A percentile compares a stretch with the other conserved stretches of the same genome.
These are phyloP conservation scores for Suricata suricatta DNA, from an alignment of 2,113 vertebrate genomes.

Conservation along the genomic window DNA sequence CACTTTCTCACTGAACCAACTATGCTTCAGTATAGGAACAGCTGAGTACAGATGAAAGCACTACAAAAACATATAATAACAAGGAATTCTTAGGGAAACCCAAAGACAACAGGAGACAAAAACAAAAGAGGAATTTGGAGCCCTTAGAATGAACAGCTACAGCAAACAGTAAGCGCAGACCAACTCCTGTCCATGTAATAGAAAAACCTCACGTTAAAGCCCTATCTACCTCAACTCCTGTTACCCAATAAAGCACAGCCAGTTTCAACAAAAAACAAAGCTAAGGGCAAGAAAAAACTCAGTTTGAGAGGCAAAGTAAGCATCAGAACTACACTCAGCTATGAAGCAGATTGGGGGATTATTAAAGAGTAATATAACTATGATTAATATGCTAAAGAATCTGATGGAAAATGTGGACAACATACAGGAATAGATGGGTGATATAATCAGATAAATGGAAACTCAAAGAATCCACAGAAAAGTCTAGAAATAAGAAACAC, in stretches of 20 bases:
- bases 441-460: not conserved
- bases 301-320: not conserved
- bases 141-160: not conserved
- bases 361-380: not conserved
- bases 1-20: not conserved
- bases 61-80: not conserved
- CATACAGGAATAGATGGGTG: not conserved
- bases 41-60: not conserved
- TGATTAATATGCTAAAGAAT: not conserved
- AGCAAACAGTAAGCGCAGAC: not conserved
- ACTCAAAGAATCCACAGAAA: not conserved
- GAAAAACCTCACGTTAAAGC: not conserved
- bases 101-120: not conserved
- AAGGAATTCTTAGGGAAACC: not conserved
- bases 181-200: not conserved
- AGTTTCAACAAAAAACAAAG: not conserved
- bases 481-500: constrained; percentile 11
- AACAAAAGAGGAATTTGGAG: not conserved
- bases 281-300: not conserved
- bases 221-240: not conserved
- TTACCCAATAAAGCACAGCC: not conserved
- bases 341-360: not conserved
- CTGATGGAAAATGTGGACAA: not conserved
- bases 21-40: not conserved
- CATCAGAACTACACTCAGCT: not conserved